Evolutionary conservation across 2,797 vertebrate species (phyloP), one percentile per base, ranked within the genome.

Genomic region (Apogon hyalosoma): DNA sequence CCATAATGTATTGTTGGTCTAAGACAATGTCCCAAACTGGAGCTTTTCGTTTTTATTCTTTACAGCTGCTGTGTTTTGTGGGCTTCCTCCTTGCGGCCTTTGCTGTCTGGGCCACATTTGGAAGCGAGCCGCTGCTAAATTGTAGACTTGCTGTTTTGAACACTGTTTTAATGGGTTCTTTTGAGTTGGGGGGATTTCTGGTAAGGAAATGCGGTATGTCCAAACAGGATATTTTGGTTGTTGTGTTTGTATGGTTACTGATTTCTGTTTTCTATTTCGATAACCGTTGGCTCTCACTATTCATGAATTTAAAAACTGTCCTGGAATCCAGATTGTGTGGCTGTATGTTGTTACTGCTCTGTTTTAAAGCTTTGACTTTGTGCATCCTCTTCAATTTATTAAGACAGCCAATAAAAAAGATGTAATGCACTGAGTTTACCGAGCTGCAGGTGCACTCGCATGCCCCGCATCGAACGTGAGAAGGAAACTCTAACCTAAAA

Each of bases 61-160:
- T 80, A 79, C 87, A 90, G 88, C 87, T 91, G 86, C 80, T 77
- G 80, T 85, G 81, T 90, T 87, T 88, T 90, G 72, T 81, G 82
- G 85, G 80, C 73, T 90, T 89, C 87, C 85, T 91, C 90, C 73
- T 85, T 80, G 86, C 72, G 73, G 86, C 80, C 79, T 83, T 91
- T 83, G 75, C 79, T 90, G 83, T 91, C 90, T 94, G 84, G 63
- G 81, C 91, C 90, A 86, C 75, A 91, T 91, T 90, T 91, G 80
- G 82, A 83, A 81, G 62, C 80, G 77, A 82, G 88, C 82, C 83
- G 51, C 14, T 75, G 84, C 71, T 87, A 92, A 92, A 89, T 75
- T 87, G 60, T 88, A 83, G 80, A 65, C 88, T 85, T 70, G 88
- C 38, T 84, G 80, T 90, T 90, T 79, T 88, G 83, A 90, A 72